A percentile compares a stretch with the other conserved stretches of the same genome.
phyloP scores from a whole-genome alignment of 2,113 vertebrate genomes.

The Sander lucioperca region DNA sequence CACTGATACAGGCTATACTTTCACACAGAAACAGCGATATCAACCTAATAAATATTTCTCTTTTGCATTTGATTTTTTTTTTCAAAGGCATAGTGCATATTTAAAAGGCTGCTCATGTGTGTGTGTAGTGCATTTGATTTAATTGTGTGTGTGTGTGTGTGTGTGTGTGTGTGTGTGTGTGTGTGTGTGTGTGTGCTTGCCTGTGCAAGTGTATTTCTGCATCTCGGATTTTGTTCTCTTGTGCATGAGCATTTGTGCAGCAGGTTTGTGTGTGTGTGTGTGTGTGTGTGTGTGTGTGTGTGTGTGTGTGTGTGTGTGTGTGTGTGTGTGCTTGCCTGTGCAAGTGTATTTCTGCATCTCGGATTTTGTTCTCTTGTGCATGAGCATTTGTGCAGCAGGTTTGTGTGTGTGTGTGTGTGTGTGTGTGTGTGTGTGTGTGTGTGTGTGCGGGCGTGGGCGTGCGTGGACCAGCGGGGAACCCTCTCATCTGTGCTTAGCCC shows the following conservation, averaged over 20 bases:
- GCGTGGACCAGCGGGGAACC: conserved; percentile 47
- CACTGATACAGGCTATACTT: conserved; percentile 41
- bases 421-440: conserved; percentile 15
- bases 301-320: conserved; percentile 38
- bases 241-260: conserved; percentile 39
- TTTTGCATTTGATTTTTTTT: conserved; percentile 68
- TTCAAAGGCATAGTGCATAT: conserved; percentile 73
- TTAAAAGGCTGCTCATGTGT: conserved; percentile 66
- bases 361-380: conserved; percentile 23
- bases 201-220: conserved; percentile 22
- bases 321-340: too few relatives aligned
- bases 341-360: conserved; percentile 12
- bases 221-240: conserved; percentile 19
- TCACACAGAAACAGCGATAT: conserved; percentile 61
- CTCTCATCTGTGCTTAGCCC: conserved; percentile 79
- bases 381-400: conserved; percentile 52
- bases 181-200: neutral
- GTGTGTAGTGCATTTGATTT: conserved; percentile 50
- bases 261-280: conserved; percentile 46
- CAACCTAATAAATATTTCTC: conserved; percentile 83
- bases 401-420: conserved; percentile 25
- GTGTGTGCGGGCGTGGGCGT: conserved; percentile 34
- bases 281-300: conserved; percentile 7
- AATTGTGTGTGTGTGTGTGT: conserved; percentile 26
- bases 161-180: neutral